A percentile compares a stretch with the other conserved stretches of the same genome.
Conservation (phyloP, 2,888 invertebrate genomes). For the Luperina nickerlii region DNA sequence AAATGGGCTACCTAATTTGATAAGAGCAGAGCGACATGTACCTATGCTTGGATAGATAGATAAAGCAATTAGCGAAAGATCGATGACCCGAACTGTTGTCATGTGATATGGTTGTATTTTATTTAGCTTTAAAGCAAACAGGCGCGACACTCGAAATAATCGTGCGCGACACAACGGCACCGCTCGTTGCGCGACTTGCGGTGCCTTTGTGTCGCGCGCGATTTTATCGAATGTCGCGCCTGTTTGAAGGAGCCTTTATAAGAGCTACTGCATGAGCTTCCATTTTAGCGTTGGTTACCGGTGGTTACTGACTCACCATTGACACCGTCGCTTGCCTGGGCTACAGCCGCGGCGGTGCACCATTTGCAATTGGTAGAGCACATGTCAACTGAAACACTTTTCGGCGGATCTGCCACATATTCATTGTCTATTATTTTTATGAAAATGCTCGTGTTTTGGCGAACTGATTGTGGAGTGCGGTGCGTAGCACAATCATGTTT, state of each 20-base stretch:
- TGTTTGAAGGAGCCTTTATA: background rate
- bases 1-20: constrained; percentile 48
- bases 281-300: constrained; percentile 53
- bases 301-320: constrained; percentile 81
- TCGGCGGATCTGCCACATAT: constrained; percentile 77
- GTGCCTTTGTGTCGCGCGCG: no score
- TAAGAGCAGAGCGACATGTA: constrained; percentile 62
- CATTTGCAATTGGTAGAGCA: constrained; percentile 83
- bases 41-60: constrained; percentile 59
- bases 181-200: no score
- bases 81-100: constrained; percentile 61
- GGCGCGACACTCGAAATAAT: no score
- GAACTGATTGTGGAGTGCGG: constrained; percentile 4
- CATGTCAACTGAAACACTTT: constrained; percentile 80
- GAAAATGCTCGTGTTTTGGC: constrained; percentile 13
- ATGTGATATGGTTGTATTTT: constrained; percentile 54
- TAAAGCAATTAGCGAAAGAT: constrained; percentile 65
- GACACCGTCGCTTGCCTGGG: constrained; percentile 79
- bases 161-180: no score
- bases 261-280: constrained; percentile 31
- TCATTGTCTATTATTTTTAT: constrained; percentile 28
- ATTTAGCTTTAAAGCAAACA: constrained; percentile 29
- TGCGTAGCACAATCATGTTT: constrained; percentile 6
- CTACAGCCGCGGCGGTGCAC: constrained; percentile 83
- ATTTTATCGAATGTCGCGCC: no score